Percentiles rank a stretch among this genome's conserved stretches.
Evolutionary conservation across 2,113 vertebrate species (phyloP).

Genomic region (Seriola dumerili): DNA sequence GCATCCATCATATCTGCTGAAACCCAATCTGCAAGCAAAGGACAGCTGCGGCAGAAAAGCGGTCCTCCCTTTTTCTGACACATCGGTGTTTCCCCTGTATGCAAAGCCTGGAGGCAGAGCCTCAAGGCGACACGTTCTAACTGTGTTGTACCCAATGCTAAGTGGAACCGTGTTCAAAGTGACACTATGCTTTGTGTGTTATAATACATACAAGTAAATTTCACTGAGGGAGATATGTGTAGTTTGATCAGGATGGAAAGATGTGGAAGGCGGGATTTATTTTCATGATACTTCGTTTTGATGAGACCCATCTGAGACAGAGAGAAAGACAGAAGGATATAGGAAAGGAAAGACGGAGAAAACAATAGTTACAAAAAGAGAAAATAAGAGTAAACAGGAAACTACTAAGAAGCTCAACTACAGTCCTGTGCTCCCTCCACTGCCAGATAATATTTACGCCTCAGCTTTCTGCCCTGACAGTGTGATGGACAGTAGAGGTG

Average conservation of each 20-base stretch:
- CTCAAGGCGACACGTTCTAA: constrained; percentile 20
- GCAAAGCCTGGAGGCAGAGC: constrained; percentile 51
- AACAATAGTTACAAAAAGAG: background rate
- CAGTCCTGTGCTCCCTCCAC: constrained; percentile 26
- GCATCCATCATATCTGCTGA: constrained; percentile 91
- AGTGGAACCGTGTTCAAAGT: constrained; percentile 25
- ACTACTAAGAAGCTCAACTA: constrained; percentile 33
- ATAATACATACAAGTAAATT: background rate
- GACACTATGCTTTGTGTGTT: background rate
- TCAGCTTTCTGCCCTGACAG: constrained; percentile 73
- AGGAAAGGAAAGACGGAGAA: background rate
- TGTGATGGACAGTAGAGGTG: constrained; percentile 79
- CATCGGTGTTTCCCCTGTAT: constrained; percentile 23
- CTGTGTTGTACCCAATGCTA: background rate
- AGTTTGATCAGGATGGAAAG: constrained; percentile 9
- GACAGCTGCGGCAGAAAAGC: constrained; percentile 89
- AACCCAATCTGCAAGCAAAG: constrained; percentile 90
- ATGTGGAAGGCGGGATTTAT: background rate
- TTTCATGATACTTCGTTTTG: background rate
- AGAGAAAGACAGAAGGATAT: background rate
- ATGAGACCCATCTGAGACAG: background rate
- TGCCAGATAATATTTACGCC: constrained; percentile 67
- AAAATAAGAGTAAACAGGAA: constrained; percentile 1
- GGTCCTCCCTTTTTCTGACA: constrained; percentile 58
- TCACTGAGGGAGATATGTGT: background rate